Base-by-base conservation (phyloP, 2,113 vertebrate genomes). In the Spheniscus mendiculus region DNA sequence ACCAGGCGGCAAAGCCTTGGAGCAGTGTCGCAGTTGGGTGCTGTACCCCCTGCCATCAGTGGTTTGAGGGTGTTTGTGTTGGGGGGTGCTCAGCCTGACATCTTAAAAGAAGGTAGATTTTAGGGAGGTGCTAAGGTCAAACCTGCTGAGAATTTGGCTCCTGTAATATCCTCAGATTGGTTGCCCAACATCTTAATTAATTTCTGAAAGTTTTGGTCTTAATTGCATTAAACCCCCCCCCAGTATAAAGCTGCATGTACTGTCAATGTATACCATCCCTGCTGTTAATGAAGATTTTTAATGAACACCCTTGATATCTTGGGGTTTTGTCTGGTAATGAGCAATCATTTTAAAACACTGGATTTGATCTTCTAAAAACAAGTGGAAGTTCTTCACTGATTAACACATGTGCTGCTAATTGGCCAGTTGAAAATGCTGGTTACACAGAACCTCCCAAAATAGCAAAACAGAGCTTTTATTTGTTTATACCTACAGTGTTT, bases 341-440 rank as follows among this genome's bases (percentile, higher is more conserved):
- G 96, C 95, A 98, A 95, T 97, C 95, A 87, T 83, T 96, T 93
- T 61, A 84, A 90, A 96, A 70, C 58, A 42, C 49, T 90, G 89
- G 71, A 73, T 83, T 77, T 91, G 44, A 69, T 65, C 23, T 17
- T 65, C 85, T 49, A 29, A 77, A 67, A 95, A 38, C 42, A 73
- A 80, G 73, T 58, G 70, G 38, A 88, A 52, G 25, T 88, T 94
- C 62, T 90, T 79, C 53, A 30, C 32, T 88, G 71, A 34, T 97
- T 62, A 91, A 73, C 32, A 85, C 11, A 25, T 5, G 26, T 94
- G 96, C 90, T 97, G 86, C 84, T 93, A 73, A 66, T 26, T 53
- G 66, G 58, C 85, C 90, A 91, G 91, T 27, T 83, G 59, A 88
- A 91, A 80, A 26, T 72, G 49, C 88, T 95, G 81, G 83, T 91